Conservation (phyloP, 2,888 invertebrate genomes). For the Yponomeuta plumbellus region DNA sequence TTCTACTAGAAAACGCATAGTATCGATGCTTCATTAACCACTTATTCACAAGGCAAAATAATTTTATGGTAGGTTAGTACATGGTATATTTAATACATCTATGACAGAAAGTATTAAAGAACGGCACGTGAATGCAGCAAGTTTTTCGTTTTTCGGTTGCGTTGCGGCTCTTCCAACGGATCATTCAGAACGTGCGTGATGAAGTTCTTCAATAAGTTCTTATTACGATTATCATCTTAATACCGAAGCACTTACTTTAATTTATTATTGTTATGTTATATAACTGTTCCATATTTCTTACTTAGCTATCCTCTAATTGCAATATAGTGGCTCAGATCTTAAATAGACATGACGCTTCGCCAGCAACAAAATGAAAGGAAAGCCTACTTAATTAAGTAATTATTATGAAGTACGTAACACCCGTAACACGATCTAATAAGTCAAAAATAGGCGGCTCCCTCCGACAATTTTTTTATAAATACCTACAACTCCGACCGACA, state of each 20-base stretch:
- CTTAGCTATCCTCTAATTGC: not conserved
- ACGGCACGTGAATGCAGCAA: no score
- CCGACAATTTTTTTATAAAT: not conserved
- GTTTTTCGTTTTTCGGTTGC: no score
- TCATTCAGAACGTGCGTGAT: not conserved
- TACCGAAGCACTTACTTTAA: not conserved
- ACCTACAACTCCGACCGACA: not conserved
- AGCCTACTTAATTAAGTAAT: conserved; percentile 6
- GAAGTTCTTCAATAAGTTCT: not conserved
- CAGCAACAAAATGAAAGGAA: not conserved
- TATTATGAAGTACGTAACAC: not conserved
- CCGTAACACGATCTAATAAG: not conserved
- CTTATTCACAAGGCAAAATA: no score
- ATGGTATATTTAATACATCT: no score
- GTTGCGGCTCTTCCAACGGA: not conserved
- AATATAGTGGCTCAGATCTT: not conserved
- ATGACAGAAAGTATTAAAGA: no score
- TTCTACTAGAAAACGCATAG: no score
- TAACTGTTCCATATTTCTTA: conserved; percentile 1
- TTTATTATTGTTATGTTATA: not conserved
- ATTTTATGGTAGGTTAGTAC: no score
- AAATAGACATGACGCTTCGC: not conserved
- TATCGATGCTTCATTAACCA: no score
- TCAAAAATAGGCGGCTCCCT: not conserved
- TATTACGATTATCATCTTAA: not conserved